phyloP scores from a whole-genome alignment of 2,113 vertebrate species.

The Hipposideros armiger region DNA sequence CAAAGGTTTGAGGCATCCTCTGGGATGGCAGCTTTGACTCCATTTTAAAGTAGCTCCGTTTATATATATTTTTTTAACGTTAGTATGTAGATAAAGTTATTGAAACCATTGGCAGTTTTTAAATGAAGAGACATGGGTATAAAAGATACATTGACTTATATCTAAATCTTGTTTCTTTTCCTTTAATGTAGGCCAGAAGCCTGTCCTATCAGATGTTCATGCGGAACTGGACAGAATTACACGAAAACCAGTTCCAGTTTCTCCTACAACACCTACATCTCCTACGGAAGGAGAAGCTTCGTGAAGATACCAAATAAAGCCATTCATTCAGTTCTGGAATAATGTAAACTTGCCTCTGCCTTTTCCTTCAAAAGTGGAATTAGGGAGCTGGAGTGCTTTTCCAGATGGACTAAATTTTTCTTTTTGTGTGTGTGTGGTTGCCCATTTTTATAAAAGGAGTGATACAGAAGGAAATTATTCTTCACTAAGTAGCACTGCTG shows the following conservation, averaged over 20 bases:
- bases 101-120: not conserved
- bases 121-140: not conserved
- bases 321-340: constrained; percentile 86
- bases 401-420: constrained; percentile 84
- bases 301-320: constrained; percentile 94
- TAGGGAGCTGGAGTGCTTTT: constrained; percentile 86
- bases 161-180: constrained; percentile 4
- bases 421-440: constrained; percentile 73
- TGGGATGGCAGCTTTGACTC: not conserved
- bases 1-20: not conserved
- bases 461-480: constrained; percentile 79
- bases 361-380: constrained; percentile 90
- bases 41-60: not conserved
- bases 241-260: constrained; percentile 94
- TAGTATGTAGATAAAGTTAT: not conserved
- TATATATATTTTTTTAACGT: not conserved
- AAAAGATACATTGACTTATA: not conserved
- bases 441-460: constrained; percentile 86
- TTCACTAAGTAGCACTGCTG: constrained; percentile 80
- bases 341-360: constrained; percentile 89
- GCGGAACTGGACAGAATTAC: constrained; percentile 98
- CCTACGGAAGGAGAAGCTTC: constrained; percentile 95
- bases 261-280: constrained; percentile 91
- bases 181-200: constrained; percentile 93
- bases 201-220: constrained; percentile 97